Evolutionary conservation across 2,888 invertebrate genomes (phyloP).

Genomic region (Melieria crassipennis): DNA sequence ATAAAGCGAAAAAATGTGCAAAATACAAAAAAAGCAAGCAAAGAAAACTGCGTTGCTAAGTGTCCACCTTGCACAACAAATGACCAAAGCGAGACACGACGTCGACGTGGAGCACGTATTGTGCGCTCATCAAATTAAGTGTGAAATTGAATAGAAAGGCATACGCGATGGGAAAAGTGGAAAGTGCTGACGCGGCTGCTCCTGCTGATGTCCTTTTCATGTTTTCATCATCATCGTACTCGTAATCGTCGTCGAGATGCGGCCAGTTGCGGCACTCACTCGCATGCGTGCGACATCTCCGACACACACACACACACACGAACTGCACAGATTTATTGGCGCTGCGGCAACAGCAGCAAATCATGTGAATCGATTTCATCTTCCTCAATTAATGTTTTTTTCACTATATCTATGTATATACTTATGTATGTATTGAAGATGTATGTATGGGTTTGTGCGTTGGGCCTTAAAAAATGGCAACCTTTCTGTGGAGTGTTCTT

Average conservation of each 20-base stretch:
- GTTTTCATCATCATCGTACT: background rate
- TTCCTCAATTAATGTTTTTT: background rate
- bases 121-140: constrained; percentile 47
- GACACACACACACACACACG: background rate
- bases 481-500: background rate
- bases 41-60: background rate
- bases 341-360: background rate
- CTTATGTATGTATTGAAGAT: background rate
- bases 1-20: background rate
- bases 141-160: constrained; percentile 49
- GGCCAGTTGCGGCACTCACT: too few relatives aligned
- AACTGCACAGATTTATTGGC: background rate
- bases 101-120: constrained; percentile 6
- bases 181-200: constrained; percentile 10
- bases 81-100: background rate
- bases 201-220: constrained; percentile 13
- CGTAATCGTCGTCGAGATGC: too few relatives aligned
- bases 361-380: background rate
- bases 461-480: too few relatives aligned
- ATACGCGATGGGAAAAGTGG: background rate
- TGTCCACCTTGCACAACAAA: constrained; percentile 13
- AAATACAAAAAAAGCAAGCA: constrained; percentile 6
- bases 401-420: background rate
- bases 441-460: background rate
- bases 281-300: background rate